A percentile compares a stretch with the other conserved stretches of the same genome.
Evolutionary conservation across 2,113 vertebrate genomes (phyloP).

Genomic region (Microcebus griseorufus): DNA sequence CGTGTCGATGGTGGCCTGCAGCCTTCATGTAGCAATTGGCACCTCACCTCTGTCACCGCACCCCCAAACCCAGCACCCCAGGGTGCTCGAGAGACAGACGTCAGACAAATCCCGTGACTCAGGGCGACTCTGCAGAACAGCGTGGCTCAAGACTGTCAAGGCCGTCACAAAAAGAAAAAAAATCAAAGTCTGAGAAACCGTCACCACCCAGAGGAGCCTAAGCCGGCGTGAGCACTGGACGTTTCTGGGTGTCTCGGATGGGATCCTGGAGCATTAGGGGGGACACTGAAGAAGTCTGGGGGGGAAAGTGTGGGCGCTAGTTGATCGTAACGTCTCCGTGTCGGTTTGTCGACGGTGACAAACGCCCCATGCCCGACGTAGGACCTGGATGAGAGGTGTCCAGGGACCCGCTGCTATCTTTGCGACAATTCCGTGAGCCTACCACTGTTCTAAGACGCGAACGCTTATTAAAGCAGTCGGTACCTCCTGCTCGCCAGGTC

Average conservation of each 20-base stretch:
- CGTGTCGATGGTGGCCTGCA: rapidly evolving
- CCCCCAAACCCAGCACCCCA: background rate
- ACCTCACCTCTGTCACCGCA: background rate
- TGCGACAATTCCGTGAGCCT: background rate
- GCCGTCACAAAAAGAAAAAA: background rate
- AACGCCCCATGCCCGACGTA: background rate
- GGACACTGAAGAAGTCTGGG: background rate
- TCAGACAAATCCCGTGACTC: background rate
- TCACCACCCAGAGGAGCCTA: background rate
- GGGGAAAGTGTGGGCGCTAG: background rate
- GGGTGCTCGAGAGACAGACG: background rate
- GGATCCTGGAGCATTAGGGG: too few species aligned
- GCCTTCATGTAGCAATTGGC: background rate
- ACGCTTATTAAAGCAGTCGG: background rate
- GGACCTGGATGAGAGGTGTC: background rate
- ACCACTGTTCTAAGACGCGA: background rate
- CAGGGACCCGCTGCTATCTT: background rate
- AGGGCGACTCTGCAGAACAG: background rate
- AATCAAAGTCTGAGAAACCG: background rate
- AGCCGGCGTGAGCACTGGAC: background rate
- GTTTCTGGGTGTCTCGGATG: background rate
- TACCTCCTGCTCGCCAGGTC: too few species aligned
- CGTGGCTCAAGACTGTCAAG: background rate
- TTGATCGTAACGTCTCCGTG: background rate
- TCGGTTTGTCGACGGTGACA: background rate